These are phyloP conservation scores for Podargus strigoides DNA, from an alignment of 2,797 vertebrate genomes.

Conservation along the genomic window DNA sequence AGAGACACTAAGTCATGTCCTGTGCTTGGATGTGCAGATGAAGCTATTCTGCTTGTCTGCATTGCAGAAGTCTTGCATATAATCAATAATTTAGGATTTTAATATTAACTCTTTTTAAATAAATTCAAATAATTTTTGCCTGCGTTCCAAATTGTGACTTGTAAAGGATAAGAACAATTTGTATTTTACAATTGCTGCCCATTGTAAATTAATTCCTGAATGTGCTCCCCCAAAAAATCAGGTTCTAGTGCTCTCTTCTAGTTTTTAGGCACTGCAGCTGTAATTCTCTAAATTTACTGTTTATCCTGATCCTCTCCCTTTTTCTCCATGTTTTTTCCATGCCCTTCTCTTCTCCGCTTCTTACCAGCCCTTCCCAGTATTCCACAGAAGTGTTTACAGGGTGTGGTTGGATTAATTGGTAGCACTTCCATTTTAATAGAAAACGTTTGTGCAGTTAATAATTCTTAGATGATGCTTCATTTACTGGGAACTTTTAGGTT, in stretches of 20 bases:
- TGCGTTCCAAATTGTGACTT: not conserved
- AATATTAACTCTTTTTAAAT: no score
- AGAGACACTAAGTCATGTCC: not conserved
- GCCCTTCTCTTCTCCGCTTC: not conserved
- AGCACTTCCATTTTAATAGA: not conserved
- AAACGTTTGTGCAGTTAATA: not conserved
- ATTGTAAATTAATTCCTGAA: not conserved
- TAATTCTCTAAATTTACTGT: not conserved
- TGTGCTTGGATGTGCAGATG: not conserved
- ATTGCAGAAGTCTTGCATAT: not conserved
- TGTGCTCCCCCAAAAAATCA: accelerated
- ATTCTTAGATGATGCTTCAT: not conserved
- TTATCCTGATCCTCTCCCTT: not conserved
- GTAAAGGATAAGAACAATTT: not conserved
- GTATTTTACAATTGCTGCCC: not conserved
- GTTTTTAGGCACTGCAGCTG: not conserved
- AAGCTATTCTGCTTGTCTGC: not conserved
- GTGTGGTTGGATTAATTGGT: not conserved
- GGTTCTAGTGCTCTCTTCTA: not conserved
- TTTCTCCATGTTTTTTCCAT: not conserved
- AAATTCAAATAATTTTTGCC: no score
- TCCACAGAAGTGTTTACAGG: not conserved
- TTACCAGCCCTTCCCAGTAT: not conserved
- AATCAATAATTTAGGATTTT: not conserved
- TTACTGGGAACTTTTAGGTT: not conserved